These are phyloP conservation scores for Siniperca scherzeri DNA, from an alignment of 2,797 vertebrate species.

Conservation along the genomic window DNA sequence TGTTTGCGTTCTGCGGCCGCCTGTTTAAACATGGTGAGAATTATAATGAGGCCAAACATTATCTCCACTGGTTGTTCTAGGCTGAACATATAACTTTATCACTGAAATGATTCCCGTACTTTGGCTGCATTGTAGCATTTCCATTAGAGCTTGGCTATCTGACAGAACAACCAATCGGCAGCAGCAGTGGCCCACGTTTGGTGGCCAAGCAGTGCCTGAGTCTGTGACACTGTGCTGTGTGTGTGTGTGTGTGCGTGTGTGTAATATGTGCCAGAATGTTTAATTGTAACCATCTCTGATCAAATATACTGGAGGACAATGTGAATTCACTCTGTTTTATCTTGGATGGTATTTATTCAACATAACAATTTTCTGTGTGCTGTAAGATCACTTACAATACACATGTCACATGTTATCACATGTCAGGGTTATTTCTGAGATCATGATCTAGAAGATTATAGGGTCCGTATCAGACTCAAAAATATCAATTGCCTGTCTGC, in stretches of 20 bases:
- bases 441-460: not conserved
- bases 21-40: constrained; percentile 99
- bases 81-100: constrained; percentile 99
- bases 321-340: constrained; percentile 62
- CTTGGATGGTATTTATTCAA: constrained; percentile 45
- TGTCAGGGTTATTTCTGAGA: not conserved
- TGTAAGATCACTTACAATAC: constrained; percentile 1
- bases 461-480: not conserved
- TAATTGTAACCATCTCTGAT: constrained; percentile 75
- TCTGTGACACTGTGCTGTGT: constrained; percentile 70
- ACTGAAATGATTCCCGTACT: constrained; percentile 99
- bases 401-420: not conserved
- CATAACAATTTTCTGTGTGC: constrained; percentile 23
- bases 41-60: constrained; percentile 99
- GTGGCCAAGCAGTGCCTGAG: constrained; percentile 87
- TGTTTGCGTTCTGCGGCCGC: constrained; percentile 99
- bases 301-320: constrained; percentile 73
- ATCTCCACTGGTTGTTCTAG: constrained; percentile 97
- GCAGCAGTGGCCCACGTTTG: constrained; percentile 92
- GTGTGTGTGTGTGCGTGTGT: constrained; percentile 34
- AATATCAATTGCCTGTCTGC: constrained; percentile 6
- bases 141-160: constrained; percentile 99
- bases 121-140: constrained; percentile 99
- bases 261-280: constrained; percentile 69
- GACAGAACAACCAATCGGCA: constrained; percentile 94